These are phyloP conservation scores for Drosophila niveifrons DNA, from an alignment of 2,888 invertebrate species.

Conservation along the genomic window DNA sequence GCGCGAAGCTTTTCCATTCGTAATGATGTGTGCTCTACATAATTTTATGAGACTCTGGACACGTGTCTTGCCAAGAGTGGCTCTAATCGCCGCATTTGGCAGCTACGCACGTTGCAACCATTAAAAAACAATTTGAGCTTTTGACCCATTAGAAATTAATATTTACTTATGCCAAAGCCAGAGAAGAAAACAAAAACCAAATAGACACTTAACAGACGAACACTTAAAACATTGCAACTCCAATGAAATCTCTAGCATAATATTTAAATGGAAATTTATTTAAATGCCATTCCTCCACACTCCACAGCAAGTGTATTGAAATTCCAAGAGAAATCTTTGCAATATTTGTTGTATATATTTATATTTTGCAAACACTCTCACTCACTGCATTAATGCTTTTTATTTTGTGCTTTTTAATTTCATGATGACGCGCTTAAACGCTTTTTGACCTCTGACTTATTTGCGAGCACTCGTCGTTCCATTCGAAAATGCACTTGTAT, in stretches of 20 bases:
- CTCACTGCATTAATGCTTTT: constrained; percentile 21
- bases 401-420: constrained; percentile 14
- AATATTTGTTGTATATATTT: not conserved
- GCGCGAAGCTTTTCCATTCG: constrained; percentile 2
- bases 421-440: constrained; percentile 37
- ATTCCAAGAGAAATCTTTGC: not conserved
- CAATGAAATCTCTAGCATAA: not conserved
- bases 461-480: not conserved
- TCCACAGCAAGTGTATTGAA: not conserved
- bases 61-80: constrained; percentile 45
- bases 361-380: constrained; percentile 8
- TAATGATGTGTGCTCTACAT: constrained; percentile 49
- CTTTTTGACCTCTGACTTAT: constrained; percentile 37
- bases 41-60: constrained; percentile 48
- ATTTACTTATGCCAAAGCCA: constrained; percentile 14
- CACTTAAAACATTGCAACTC: not conserved
- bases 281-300: no score
- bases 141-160: constrained; percentile 29
- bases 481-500: no score
- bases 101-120: constrained; percentile 68
- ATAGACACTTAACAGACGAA: not conserved
- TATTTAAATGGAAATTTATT: no score
- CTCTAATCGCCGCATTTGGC: constrained; percentile 61
- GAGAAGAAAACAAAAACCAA: constrained; percentile 1
- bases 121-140: constrained; percentile 54